phyloP scores from a whole-genome alignment of 2,797 vertebrate species.

The Galaxias olidus region DNA sequence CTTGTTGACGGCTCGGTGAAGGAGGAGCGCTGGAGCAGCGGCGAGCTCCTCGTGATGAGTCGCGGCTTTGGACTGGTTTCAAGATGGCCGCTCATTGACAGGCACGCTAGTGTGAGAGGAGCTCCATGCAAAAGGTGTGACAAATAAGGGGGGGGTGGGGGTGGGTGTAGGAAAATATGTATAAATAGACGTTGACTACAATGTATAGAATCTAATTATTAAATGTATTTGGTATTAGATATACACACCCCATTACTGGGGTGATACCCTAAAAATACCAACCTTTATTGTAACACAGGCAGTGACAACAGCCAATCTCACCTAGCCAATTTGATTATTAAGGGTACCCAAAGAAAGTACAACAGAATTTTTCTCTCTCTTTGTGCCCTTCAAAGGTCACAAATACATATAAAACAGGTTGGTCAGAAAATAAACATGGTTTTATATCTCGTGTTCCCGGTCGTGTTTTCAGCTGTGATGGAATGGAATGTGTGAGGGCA shows the following conservation, averaged over 20 bases:
- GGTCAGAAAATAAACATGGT: conserved; percentile 14
- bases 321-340: too few species aligned
- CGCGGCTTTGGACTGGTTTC: conserved; percentile 24
- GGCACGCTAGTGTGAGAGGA: conserved; percentile 14
- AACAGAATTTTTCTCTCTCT: too few species aligned
- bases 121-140: neutral
- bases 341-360: too few species aligned
- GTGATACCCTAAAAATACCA: too few species aligned
- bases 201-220: too few species aligned
- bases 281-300: too few species aligned
- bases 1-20: conserved; percentile 29
- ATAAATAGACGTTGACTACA: too few species aligned
- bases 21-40: conserved; percentile 1
- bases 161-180: neutral
- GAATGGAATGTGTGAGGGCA: conserved; percentile 23
- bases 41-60: conserved; percentile 5
- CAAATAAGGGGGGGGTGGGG: too few species aligned
- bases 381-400: conserved; percentile 28
- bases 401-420: neutral
- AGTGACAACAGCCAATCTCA: too few species aligned
- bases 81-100: conserved; percentile 19
- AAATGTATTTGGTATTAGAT: too few species aligned
- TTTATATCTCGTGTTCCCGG: conserved; percentile 22
- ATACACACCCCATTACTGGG: too few species aligned
- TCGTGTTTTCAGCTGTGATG: conserved; percentile 33